Evolutionary conservation across 2,797 vertebrate genomes (phyloP), one percentile per base, ranked within the genome.

Genomic region (Arnoldichthys spilopterus): DNA sequence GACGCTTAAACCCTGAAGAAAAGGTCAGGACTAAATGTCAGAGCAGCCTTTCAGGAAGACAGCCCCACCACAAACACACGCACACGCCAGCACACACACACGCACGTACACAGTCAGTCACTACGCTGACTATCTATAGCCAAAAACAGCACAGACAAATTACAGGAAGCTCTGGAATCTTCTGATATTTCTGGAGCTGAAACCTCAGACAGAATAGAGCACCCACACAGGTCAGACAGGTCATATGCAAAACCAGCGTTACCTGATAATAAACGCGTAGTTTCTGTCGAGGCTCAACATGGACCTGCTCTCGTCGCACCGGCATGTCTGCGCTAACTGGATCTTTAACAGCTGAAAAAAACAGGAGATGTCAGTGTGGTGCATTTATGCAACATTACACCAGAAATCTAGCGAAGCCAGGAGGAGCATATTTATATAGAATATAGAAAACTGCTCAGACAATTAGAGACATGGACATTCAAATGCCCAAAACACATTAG

Each of bases 251-350:
- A 30, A 3, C 1, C 13, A 0, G 11, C 15, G 3, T 82, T 91
- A 96, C 95, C 95, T 96, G 95, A 87, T 96, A 96, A 94, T 96
- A 96, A 92, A 96, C 95, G 77, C 95, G 90, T 82, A 96, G 85
- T 76, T 96, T 96, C 85, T 96, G 95, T 11, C 94, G 90, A 61
- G 93, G 94, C 80, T 96, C 95, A 84, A 91, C 89, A 69, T 92
- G 89, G 83, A 92, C 83, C 85, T 94, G 95, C 84, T 96, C 95
- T 91, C 90, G 94, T 82, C 94, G 94, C 76, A 93, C 87, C 51
- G 94, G 93, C 74, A 95, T 84, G 64, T 96, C 94, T 81, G 93
- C 73, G 9, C 90, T 93, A 79, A 95, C 77, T 12, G 94, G 92
- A 85, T 96, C 95, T 90, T 95, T 96, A 85, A 96, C 92, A 90